Conservation (phyloP, 1,140 invertebrate species). For the Temnothorax longispinosus region DNA sequence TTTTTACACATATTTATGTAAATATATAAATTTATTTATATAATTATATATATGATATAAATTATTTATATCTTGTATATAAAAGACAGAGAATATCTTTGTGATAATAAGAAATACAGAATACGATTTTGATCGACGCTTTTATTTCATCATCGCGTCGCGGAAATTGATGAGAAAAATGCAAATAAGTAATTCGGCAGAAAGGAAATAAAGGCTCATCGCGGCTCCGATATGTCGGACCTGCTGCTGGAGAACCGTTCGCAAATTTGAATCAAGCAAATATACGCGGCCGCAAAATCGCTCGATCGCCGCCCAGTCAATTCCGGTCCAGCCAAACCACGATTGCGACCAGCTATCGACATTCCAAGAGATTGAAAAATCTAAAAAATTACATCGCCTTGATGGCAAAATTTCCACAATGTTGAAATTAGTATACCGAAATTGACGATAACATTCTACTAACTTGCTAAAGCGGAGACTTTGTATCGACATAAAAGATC, state of each 20-base stretch:
- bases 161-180: conserved; percentile 25
- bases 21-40: neutral
- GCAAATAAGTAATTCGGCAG: conserved; percentile 40
- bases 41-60: neutral
- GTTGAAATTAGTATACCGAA: conserved; percentile 20
- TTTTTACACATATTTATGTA: neutral
- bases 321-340: conserved; percentile 51
- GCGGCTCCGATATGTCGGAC: conserved; percentile 18
- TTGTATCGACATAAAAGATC: neutral
- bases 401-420: neutral
- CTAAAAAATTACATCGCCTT: conserved; percentile 34
- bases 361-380: conserved; percentile 60
- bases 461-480: neutral
- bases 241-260: conserved; percentile 12
- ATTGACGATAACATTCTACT: neutral
- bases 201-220: conserved; percentile 53
- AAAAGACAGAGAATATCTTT: neutral
- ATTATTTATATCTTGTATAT: neutral
- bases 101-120: neutral
- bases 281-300: conserved; percentile 43
- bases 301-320: conserved; percentile 41
- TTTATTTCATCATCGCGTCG: neutral
- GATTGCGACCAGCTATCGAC: conserved; percentile 59
- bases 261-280: conserved; percentile 54
- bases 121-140: conserved; percentile 3